Evolutionary conservation across 2,797 vertebrate species (phyloP), one percentile per base, ranked within the genome.

Genomic region (Coregonus suidteri): DNA sequence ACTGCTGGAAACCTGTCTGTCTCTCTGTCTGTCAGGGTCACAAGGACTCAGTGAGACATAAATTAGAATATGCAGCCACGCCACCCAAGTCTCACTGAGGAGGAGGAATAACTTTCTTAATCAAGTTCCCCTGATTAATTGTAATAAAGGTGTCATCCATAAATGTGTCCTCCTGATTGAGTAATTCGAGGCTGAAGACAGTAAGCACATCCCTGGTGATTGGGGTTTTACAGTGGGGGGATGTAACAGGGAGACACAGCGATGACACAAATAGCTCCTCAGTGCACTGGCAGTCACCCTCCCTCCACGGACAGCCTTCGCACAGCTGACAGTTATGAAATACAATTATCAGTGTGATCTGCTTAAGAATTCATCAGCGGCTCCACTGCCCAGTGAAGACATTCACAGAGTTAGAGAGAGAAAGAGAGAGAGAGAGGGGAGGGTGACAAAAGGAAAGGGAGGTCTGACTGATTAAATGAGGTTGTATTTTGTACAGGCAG

Each of bases 271-370:
- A 95, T 92, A 94, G 94, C 95, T 94, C 93, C 89, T 93, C 93
- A 91, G 93, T 93, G 95, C 92, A 77, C 83, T 88, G 88, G 88
- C 89, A 85, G 41, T 11, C 41, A n/a, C 59, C 59, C 59, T 25
- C 53, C 92, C 91, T 88, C 90, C 76, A 93, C 92, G 95, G 96
- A 96, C 96, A 95, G 95, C 92, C 89, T 92, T 96, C 93, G 91
- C 89, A 78, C 91, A 89, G 91, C 91, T 96, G 96, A 96, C 96
- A 97, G 96, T 93, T 95, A 95, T 94, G 95, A 97, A 96, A 97
- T 94, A 97, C 96, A 96, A 97, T 97, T 97, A 98, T 97, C 96
- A 95, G 94, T 95, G 94, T 95, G 96, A 97, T 97, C 95, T 96
- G 96, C 95, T 97, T 97, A 95, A 95, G 95, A 95, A 97, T 97